Evolutionary conservation across 2,888 invertebrate species (phyloP), one percentile per base, ranked within the genome.

Genomic region (Leptura quadrifasciata): DNA sequence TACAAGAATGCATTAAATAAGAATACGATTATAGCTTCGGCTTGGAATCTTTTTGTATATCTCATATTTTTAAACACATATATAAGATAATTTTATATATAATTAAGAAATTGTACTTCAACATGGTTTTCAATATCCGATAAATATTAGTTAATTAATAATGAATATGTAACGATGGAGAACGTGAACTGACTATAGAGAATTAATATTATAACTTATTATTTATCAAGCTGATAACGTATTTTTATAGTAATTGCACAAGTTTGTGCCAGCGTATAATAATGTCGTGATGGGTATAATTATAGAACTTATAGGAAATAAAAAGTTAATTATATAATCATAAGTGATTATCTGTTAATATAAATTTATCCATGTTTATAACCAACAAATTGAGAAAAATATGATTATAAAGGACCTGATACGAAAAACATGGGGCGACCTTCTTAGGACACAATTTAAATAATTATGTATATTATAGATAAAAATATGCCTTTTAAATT

Each of bases 401-500:
- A 64, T 10, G 12, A 47, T 21, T 47, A 35, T 47, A 64, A 15
- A 64, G 57, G 10, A 12, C 17, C 18, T 55, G 18, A 24, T 21
- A 67, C 15, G 27, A 47, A 47, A 20, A 24, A 52, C 10, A 15
- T 15, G 47, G 2, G 15, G 47, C 54, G 54, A 67, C 65, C 65
- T 67, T 67, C 54, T 21, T n/a, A 24, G 47, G 39, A 24, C 21
- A 1, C 20, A 67, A 67, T 54, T 67, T 67, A 54, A 47, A 54
- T 67, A 67, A 67, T 67, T 67, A 54, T 21, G 47, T 67, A 47
- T 67, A 47, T 67, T 21, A 67, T 24, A 67, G 27, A 20, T 17
- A 47, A 64, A 65, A 21, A 58, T 24, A n/a, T 21, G 21, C 12
- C 27, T 58, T 58, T 58, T n/a, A 21, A 58, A 58, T 21, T 58